Conservation (phyloP, 2,113 vertebrate species). For the Channa maculata region DNA sequence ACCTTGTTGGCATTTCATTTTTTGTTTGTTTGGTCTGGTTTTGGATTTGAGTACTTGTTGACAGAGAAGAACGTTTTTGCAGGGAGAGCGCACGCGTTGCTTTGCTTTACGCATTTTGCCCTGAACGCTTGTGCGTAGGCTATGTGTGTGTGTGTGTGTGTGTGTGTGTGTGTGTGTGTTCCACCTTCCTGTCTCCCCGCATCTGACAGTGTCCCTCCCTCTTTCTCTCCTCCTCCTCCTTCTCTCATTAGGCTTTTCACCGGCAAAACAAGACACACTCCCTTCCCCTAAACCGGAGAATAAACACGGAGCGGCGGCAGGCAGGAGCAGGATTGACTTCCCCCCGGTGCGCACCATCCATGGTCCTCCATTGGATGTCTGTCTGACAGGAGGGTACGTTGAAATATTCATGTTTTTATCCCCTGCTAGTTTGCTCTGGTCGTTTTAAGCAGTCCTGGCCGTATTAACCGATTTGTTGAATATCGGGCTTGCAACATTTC, state of each 20-base stretch:
- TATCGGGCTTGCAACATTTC: neutral
- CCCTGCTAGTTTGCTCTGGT: neutral
- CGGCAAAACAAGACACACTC: conserved; percentile 67
- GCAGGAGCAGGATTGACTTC: conserved; percentile 55
- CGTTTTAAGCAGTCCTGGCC: conserved; percentile 5
- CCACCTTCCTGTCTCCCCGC: conserved; percentile 47
- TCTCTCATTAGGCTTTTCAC: conserved; percentile 64
- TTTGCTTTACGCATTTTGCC: conserved; percentile 11
- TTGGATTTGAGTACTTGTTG: conserved; percentile 47
- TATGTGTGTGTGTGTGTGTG: conserved; percentile 1
- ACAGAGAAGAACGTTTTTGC: conserved; percentile 17
- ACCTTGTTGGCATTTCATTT: conserved; percentile 23
- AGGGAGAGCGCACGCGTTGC: conserved; percentile 2
- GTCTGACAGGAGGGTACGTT: conserved; percentile 76
- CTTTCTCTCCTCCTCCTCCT: conserved; percentile 49
- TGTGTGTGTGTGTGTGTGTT: conserved; percentile 2
- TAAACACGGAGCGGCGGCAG: conserved; percentile 55
- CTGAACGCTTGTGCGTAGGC: neutral
- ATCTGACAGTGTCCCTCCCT: conserved; percentile 77
- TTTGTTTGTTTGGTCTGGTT: conserved; percentile 4
- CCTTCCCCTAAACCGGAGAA: conserved; percentile 50
- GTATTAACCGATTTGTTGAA: conserved; percentile 46
- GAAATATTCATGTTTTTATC: conserved; percentile 15
- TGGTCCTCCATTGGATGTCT: conserved; percentile 63
- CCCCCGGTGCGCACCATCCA: conserved; percentile 59